These are phyloP conservation scores for Battus philenor DNA, from an alignment of 1,140 invertebrate genomes.

Conservation along the genomic window DNA sequence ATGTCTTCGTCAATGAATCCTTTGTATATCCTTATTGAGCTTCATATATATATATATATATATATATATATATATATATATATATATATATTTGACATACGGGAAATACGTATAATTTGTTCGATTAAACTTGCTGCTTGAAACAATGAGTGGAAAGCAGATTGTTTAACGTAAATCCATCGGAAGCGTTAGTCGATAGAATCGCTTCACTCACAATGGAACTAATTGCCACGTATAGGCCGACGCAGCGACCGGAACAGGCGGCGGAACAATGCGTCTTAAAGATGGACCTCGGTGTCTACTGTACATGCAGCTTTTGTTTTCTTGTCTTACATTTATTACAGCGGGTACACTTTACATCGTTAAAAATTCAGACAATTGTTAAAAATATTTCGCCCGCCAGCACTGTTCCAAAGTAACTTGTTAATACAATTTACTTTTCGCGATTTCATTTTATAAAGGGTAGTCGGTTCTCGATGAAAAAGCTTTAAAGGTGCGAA, in stretches of 20 bases:
- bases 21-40: no score
- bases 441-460: no score
- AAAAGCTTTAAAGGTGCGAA: no score
- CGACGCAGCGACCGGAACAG: conserved; percentile 40
- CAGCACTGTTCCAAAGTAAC: no score
- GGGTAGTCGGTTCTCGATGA: no score
- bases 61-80: no score
- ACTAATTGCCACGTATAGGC: conserved; percentile 59
- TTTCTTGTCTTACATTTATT: conserved; percentile 21
- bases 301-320: conserved; percentile 28
- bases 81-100: background rate
- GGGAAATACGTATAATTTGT: background rate
- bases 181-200: conserved; percentile 65
- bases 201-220: conserved; percentile 60
- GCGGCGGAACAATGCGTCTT: conserved; percentile 39
- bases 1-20: no score
- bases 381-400: no score
- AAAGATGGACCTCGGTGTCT: conserved; percentile 14
- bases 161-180: conserved; percentile 62
- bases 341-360: no score
- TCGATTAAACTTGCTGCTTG: background rate
- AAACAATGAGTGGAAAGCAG: conserved; percentile 67
- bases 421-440: no score
- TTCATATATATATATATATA: no score
- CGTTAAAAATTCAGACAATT: no score